Percentiles rank a stretch among this genome's conserved stretches.
Conservation (phyloP, 2,797 vertebrate species). For the Garrulus glandarius region DNA sequence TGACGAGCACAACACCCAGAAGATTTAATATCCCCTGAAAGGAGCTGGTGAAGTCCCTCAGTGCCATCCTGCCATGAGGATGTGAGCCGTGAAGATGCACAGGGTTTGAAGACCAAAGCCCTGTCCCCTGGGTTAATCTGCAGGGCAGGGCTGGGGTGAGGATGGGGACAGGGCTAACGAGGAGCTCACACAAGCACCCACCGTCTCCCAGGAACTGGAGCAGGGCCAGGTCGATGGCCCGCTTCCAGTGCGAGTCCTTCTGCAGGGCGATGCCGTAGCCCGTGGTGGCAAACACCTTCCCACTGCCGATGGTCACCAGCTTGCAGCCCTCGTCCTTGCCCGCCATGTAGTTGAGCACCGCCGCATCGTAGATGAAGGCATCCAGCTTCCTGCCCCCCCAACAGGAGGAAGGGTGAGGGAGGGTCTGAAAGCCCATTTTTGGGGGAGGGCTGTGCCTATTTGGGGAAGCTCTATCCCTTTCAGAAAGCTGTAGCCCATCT, state of each 20-base stretch:
- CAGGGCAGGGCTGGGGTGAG: not conserved
- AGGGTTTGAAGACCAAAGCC: not conserved
- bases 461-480: not conserved
- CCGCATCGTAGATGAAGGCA: slow-evolving; percentile 95
- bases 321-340: slow-evolving; percentile 98
- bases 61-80: not conserved
- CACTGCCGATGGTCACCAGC: slow-evolving; percentile 96
- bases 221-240: slow-evolving; percentile 92
- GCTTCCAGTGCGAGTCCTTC: slow-evolving; percentile 95
- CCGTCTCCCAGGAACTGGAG: slow-evolving; percentile 97
- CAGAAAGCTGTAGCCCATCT: not conserved
- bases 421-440: not conserved
- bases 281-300: slow-evolving; percentile 97
- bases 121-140: not conserved
- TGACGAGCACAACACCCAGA: not conserved
- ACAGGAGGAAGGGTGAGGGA: not conserved
- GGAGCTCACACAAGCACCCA: slow-evolving; percentile 26
- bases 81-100: not conserved
- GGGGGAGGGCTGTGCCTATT: not conserved
- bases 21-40: not conserved
- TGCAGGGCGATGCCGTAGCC: slow-evolving; percentile 97
- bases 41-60: not conserved
- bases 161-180: not conserved
- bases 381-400: slow-evolving; percentile 88
- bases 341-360: slow-evolving; percentile 98